Evolutionary conservation across 2,113 vertebrate genomes (phyloP), one percentile per base, ranked within the genome.

Genomic region (Tympanuchus pallidicinctus): DNA sequence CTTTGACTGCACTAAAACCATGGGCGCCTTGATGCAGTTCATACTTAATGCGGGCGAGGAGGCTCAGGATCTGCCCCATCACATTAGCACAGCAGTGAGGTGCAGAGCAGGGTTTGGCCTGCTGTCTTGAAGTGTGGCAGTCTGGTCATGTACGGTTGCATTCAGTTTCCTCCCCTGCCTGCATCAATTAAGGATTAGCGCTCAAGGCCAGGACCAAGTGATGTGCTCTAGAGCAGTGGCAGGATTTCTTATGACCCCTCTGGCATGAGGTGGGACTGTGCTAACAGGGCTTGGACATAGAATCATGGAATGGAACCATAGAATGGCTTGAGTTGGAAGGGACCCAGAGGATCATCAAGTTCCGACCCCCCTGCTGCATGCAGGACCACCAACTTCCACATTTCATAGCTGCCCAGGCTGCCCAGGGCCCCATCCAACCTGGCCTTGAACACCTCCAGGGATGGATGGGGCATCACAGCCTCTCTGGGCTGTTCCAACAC

Each of bases 261-360:
- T 54, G 80, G 25, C 75, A 38, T 0, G 2, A 78, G 36, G 36
- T 4, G 0, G 64, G 86, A 61, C 5, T 0, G 47, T 6, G 28
- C 19, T 47, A 47, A 78, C 52, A 7, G 25, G 71, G n/a, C 63
- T 57, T 48, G 67, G 67, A 19, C 20, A 47, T 47, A 47, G 47
- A 21, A 21, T 47, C 47, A 47, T 47, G 21, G 47, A 47, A 21
- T 47, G 20, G 47, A 47, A 47, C 20, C 20, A 47, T 11, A 47
- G 47, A 47, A 47, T 47, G 47, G 20, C 20, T 47, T 47, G 20
- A 20, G 47, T 47, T 47, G 47, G 47, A 47, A 21, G 47, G 47
- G 47, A 47, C 20, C 20, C 47, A 20, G 45, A 47, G 45, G 45
- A 20, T 47, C 20, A 21, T 47, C 47, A 47, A 47, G 20, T 47